A percentile compares a stretch with the other conserved stretches of the same genome.
Conservation (phyloP, 2,888 invertebrate species). For the Noctuana brunneofusca region DNA sequence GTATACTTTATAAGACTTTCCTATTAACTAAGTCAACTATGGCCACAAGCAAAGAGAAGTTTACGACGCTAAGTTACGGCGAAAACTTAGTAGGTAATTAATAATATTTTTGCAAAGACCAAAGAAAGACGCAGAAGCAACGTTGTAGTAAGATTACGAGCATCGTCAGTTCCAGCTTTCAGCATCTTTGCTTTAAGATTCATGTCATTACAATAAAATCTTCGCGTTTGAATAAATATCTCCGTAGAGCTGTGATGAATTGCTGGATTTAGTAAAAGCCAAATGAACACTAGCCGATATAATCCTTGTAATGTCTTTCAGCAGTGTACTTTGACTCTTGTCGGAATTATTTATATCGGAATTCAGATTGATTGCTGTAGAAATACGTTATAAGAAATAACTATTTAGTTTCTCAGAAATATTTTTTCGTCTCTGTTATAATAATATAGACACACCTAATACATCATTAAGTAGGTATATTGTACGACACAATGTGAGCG, state of each 20-base stretch:
- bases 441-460: too few relatives aligned
- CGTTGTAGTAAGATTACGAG: conserved; percentile 66
- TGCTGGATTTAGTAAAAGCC: conserved; percentile 65
- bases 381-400: too few relatives aligned
- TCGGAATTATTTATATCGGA: conserved; percentile 67
- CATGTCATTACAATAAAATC: conserved; percentile 79
- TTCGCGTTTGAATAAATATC: conserved; percentile 80
- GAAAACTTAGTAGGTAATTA: conserved; percentile 24
- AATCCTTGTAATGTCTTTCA: conserved; percentile 70
- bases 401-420: too few relatives aligned
- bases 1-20: conserved; percentile 6
- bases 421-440: too few relatives aligned
- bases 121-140: conserved; percentile 48
- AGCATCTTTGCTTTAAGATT: conserved; percentile 68
- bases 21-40: conserved; percentile 17
- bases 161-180: conserved; percentile 70
- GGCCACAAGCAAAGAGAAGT: conserved; percentile 19
- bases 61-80: conserved; percentile 22
- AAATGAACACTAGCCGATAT: conserved; percentile 72
- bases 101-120: conserved; percentile 34
- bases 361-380: not conserved
- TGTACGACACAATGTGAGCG: too few relatives aligned
- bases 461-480: too few relatives aligned
- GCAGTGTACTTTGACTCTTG: conserved; percentile 59
- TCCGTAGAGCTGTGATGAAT: conserved; percentile 74